phyloP scores from a whole-genome alignment of 1,140 invertebrate genomes.

The Cardiocondyla obscurior region DNA sequence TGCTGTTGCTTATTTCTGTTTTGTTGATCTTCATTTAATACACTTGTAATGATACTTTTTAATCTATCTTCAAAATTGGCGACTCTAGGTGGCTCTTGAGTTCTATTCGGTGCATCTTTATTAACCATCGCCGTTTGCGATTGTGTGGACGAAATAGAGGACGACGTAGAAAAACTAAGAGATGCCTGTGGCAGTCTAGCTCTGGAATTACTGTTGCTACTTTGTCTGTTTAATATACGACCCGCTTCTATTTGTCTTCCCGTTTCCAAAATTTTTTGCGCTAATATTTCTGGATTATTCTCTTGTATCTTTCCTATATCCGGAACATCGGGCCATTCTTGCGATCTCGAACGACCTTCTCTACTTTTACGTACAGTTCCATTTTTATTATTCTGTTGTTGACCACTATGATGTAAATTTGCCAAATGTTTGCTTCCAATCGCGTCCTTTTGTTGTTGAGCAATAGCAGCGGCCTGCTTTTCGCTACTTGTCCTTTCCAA shows the following conservation, averaged over 20 bases:
- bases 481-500: conserved; percentile 89
- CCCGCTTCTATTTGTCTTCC: conserved; percentile 94
- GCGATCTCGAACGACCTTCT: conserved; percentile 90
- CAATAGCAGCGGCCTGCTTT: conserved; percentile 84
- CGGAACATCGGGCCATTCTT: conserved; percentile 95
- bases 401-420: conserved; percentile 61
- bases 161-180: conserved; percentile 74
- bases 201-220: conserved; percentile 65
- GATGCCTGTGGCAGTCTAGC: conserved; percentile 79
- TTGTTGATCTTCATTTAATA: conserved; percentile 93
- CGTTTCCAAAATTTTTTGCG: conserved; percentile 94
- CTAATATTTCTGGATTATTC: conserved; percentile 94
- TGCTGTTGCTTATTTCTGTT: conserved; percentile 83
- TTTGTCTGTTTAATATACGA: conserved; percentile 84
- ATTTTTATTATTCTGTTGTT: conserved; percentile 72
- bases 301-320: conserved; percentile 95
- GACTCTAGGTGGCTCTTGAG: conserved; percentile 91
- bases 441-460: conserved; percentile 75
- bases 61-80: conserved; percentile 96
- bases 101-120: conserved; percentile 79
- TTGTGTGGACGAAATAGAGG: conserved; percentile 70
- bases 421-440: conserved; percentile 69
- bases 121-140: conserved; percentile 77
- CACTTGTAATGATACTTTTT: conserved; percentile 95
- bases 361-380: conserved; percentile 86